Evolutionary conservation across 2,113 vertebrate species (phyloP), one percentile per base, ranked within the genome.

Genomic region (Larimichthys polyactis): DNA sequence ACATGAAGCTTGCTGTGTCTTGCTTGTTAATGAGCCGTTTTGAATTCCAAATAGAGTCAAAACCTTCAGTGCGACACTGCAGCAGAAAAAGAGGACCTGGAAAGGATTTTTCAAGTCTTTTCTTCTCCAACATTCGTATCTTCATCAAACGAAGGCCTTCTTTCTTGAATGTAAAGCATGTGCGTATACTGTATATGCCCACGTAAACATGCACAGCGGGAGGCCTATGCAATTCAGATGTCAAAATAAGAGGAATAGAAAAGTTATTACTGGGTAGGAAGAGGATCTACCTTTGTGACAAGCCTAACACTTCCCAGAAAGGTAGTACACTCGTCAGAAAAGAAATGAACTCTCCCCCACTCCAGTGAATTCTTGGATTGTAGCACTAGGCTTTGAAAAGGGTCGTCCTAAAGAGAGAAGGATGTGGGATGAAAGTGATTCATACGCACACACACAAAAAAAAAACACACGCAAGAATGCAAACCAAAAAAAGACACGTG

Each of bases 401-500:
- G 77, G 52, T 78, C 16, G 27, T 76, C 49, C 65, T 80, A 73
- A 65, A 58, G 75, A 87, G 77, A 82, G 79, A 87, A 79, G 40
- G 73, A 80, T 78, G 85, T 85, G 87, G 84, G 86, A 82, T 84
- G 87, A 52, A 81, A 82, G 83, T 90, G 91, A 91, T 83, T 90
- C 89, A 91, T 66, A 63, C 3, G 46, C 52, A 71, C 74, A 58
- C 55, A 74, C 29, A 32, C 0, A 32, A 32, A 32, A 32, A 32
- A 36, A 36, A 36, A 84, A 75, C 67, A 74, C 59, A 71, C 11
- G 5, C 27, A 55, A 69, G 65, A 22, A n/a, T 40, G 20, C 54
- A 78, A 66, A 55, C 67, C 52, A 3, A 89, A 86, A 92, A 89
- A 89, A 91, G 75, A 76, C 85, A 77, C 40, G 3, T 75, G 82